phyloP scores from a whole-genome alignment of 2,888 invertebrate genomes.

The Sphecodes monilicornis region DNA sequence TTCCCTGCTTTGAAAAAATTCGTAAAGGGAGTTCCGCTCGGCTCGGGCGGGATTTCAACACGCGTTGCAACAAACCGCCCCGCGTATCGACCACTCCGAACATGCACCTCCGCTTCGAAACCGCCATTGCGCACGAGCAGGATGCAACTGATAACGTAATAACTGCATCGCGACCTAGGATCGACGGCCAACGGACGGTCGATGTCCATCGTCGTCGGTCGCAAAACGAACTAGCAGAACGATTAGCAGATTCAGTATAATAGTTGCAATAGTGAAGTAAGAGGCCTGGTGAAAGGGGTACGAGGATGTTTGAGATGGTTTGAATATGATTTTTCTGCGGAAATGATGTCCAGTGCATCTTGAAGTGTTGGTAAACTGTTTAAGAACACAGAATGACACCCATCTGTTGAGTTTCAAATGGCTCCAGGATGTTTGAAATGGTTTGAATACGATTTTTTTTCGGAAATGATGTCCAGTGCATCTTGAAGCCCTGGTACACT shows the following conservation, averaged over 20 bases:
- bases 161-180: conserved; percentile 4
- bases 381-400: not conserved
- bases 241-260: not conserved
- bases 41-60: conserved; percentile 28
- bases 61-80: conserved; percentile 3
- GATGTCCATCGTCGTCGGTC: not conserved
- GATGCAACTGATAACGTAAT: conserved; percentile 54
- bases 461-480: no score
- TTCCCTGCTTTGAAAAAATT: conserved; percentile 29
- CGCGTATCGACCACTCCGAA: conserved; percentile 16
- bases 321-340: not conserved
- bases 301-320: not conserved
- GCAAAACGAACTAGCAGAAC: conserved; percentile 25
- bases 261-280: not conserved
- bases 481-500: no score
- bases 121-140: conserved; percentile 7
- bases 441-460: no score
- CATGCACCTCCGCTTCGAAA: conserved; percentile 8
- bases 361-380: not conserved
- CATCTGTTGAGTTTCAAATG: no score
- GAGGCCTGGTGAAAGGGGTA: not conserved
- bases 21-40: conserved; percentile 21
- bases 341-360: not conserved
- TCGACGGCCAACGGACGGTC: conserved; percentile 7
- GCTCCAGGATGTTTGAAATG: no score